These are phyloP conservation scores for Danio aesculapii DNA, from an alignment of 2,797 vertebrate species.

Conservation along the genomic window DNA sequence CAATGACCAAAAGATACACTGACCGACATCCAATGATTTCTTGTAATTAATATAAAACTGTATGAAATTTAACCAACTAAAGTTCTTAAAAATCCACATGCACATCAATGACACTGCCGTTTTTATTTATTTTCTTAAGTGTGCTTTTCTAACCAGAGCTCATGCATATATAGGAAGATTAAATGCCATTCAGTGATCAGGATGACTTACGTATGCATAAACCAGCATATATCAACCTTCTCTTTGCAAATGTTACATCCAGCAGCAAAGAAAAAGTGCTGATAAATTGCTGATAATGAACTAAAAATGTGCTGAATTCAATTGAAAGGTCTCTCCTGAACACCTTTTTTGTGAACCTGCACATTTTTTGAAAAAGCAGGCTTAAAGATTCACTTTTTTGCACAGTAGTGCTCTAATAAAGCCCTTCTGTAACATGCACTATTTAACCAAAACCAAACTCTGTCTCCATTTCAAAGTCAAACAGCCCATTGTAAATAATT, in stretches of 20 bases:
- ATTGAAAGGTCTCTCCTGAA: not conserved
- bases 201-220: not conserved
- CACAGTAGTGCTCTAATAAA: not conserved
- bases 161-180: not conserved
- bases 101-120: not conserved
- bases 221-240: not conserved
- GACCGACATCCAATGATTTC: not conserved
- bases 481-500: not conserved
- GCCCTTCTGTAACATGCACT: not conserved
- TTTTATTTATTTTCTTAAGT: slow-evolving; percentile 1
- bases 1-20: too few species aligned
- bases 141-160: not conserved
- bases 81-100: not conserved
- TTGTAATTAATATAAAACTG: not conserved
- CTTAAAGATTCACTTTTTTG: not conserved
- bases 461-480: not conserved
- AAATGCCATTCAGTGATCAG: not conserved
- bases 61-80: not conserved
- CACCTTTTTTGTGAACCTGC: not conserved
- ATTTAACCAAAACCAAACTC: not conserved
- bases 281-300: not conserved
- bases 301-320: not conserved
- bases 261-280: not conserved
- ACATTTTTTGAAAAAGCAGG: not conserved
- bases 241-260: not conserved